Evolutionary conservation across 2,888 invertebrate species (phyloP), one percentile per base, ranked within the genome.

Genomic region (Coremacera marginata): DNA sequence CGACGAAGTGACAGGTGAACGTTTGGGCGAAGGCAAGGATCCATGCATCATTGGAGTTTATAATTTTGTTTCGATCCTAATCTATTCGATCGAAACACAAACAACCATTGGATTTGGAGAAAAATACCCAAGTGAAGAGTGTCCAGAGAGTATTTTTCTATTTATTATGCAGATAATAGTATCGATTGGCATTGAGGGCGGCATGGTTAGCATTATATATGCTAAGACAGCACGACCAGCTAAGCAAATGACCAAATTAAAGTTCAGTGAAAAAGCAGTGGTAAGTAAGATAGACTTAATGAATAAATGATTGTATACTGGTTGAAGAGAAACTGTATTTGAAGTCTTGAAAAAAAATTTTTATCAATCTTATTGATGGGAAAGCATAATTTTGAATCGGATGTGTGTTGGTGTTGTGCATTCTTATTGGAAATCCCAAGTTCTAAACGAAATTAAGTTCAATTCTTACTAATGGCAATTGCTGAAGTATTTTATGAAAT

Each of bases 11-110:
- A 89, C 90, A 51, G 87, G 87, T 0, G 84, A 84, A 63, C 84
- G 87, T 8, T 80, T 89, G 79, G 86, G 88, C 60, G 91, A 91
- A 79, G 91, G 92, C 78, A 84, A 80, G 31, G 86, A 83, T 49
- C 90, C 90, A 0, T 93, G 93, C 80, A 91, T 93, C 49, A 90
- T 90, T 5, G 93, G 93, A 0, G 92, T 93, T 0, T 89, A 90
- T 0, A 91, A 91, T 19, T 93, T 93, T 77, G 92, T 92, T 37
- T 93, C 93, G 0, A 90, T 93, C 78, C 92, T 96, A 78, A 92
- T 96, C 87, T 96, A 96, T 91, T 95, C 95, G 60, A 93, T 97
- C 78, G 97, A 97, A 88, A 96, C 96, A 0, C 96, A 96, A 90
- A 92, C 93, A 84, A 93, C 96, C 0, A 95, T 96, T 55, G 97